Evolutionary conservation across 2,113 vertebrate species (phyloP), one percentile per base, ranked within the genome.

Genomic region (Pavo muticus): DNA sequence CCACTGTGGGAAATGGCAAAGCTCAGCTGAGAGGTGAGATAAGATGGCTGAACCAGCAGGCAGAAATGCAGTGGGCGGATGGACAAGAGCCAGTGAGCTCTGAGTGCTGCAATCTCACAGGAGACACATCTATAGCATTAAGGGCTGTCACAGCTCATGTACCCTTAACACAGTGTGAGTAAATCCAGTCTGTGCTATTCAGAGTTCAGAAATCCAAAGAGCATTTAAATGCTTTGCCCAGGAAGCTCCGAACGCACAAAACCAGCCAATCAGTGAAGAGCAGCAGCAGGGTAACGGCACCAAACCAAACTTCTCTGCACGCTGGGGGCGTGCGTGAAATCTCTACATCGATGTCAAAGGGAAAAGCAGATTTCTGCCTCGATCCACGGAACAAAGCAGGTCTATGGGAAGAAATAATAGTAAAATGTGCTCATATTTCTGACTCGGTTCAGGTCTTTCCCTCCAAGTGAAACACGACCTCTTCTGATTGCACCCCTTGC

Each of bases 61-160:
- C 1, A 29, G 65, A 50, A 72, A 74, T 0, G 16, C 74, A 25
- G 2, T 0, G 1, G 15, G 39, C 12, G 50, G 59, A 44, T 0
- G 0, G 73, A 14, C 1, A 0, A 1, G 65, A 68, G 37, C 14
- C 45, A 57, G 40, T 2, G 2, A 61, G 73, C 48, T 52, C 7
- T 8, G 29, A 47, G 15, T 2, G 1, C 6, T 0, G 4, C 6
- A 1, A 21, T 3, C n/a, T 52, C 11, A 10, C 2, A 2, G 52
- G 54, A 6, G 32, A 1, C 2, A 5, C 2, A 52, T 24, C 8
- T 3, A 4, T 0, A 57, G 64, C 79, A 10, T 54, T 14, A 23
- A 14, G 37, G 47, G 21, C 37, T 45, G 54, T 25, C 80, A 67
- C 65, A 67, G 73, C 45, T 32, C 69, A 44, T 1, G 3, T 27